Evolutionary conservation across 2,113 vertebrate genomes (phyloP).

Genomic region (Mastomys natalensis): DNA sequence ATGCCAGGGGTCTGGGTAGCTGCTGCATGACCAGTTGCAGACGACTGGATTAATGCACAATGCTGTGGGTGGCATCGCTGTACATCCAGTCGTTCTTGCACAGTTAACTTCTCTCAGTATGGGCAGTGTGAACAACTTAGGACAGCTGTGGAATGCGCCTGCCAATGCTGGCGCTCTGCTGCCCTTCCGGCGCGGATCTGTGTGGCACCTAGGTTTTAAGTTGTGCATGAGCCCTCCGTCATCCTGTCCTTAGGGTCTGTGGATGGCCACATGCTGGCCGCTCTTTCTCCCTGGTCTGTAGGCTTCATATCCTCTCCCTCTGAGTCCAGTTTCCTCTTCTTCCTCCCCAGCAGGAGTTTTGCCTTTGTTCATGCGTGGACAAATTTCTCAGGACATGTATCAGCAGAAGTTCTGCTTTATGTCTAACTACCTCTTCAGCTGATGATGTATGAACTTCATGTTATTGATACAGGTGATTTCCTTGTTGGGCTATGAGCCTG

Average conservation of each 20-base stretch:
- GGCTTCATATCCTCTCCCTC: background rate
- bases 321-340: fast-evolving
- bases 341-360: background rate
- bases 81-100: fast-evolving
- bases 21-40: background rate
- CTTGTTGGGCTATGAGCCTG: background rate
- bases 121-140: background rate
- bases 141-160: background rate
- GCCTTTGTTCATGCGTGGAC: background rate
- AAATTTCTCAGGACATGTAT: background rate
- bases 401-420: conserved; percentile 13
- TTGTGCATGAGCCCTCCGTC: background rate
- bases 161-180: background rate
- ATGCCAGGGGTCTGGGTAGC: background rate
- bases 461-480: background rate
- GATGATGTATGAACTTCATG: background rate
- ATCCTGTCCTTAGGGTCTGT: background rate
- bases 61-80: fast-evolving
- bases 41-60: fast-evolving
- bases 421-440: background rate
- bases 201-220: background rate
- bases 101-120: background rate
- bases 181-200: background rate
- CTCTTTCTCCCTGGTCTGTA: background rate
- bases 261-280: background rate